Evolutionary conservation across 2,113 vertebrate species (phyloP), one percentile per base, ranked within the genome.

Genomic region (Dendropsophus ebraccatus): DNA sequence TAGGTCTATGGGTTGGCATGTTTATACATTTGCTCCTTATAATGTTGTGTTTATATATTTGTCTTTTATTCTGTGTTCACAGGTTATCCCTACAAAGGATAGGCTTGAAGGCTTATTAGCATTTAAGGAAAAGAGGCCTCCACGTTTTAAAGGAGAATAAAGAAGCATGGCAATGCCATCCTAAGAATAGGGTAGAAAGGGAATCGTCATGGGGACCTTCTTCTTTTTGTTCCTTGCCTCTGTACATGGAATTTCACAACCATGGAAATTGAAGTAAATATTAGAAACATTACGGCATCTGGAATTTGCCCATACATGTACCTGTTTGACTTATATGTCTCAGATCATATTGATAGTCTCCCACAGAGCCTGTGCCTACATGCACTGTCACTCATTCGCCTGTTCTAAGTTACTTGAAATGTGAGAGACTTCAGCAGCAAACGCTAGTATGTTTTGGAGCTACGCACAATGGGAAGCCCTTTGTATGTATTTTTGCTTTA

Each of bases 61-160:
- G n/a, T n/a, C 23, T 4, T 72, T 30, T 37, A 49, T 89, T 65
- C 91, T 28, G 86, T 92, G 87, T 86, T 94, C 91, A 49, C 89
- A 99, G 98, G 97, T 97, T 89, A 98, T 99, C 77, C 95, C 97
- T 82, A 99, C 98, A 16, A 98, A 99, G 91, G 98, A 99, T 91
- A 95, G 98, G 81, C 89, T 98, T 88, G 98, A 99, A 93, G 98
- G 98, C 87, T 93, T 99, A 90, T 91, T 95, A 89, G 98, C 98
- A 0, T 99, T 99, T 94, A 99, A 96, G 90, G 98, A 99, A 91
- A 99, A 99, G 89, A 94, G 98, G 86, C 90, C 92, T 70, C 98
- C 98, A 88, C 92, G 92, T 49, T 99, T 88, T 89, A 99, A 97
- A 89, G 98, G 98, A 84, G 97, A 99, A 89, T 99, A 96, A 88